Evolutionary conservation across 2,113 vertebrate genomes (phyloP).

Genomic region (Chaetura pelagica): DNA sequence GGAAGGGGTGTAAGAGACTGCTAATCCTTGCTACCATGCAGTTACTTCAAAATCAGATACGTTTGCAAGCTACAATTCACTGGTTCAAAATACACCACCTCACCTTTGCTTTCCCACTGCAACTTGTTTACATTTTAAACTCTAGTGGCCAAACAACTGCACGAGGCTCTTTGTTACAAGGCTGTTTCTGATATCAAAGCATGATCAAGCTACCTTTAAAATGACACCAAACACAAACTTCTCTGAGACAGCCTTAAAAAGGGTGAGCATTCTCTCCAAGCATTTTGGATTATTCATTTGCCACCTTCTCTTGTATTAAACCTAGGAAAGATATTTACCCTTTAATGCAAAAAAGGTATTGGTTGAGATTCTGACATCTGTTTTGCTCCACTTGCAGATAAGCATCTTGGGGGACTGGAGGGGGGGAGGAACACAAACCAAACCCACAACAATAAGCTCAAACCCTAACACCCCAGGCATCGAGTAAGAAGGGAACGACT

Average conservation of each 20-base stretch:
- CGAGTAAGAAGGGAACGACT: neutral
- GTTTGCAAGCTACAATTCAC: conserved; percentile 64
- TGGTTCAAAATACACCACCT: conserved; percentile 68
- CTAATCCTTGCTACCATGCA: conserved; percentile 89
- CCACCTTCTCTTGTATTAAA: conserved; percentile 13
- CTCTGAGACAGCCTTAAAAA: conserved; percentile 55
- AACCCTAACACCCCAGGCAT: conserved; percentile 17
- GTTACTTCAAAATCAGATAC: conserved; percentile 72
- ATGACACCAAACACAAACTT: conserved; percentile 64
- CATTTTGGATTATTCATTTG: conserved; percentile 26
- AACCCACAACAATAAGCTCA: neutral
- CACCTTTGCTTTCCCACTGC: conserved; percentile 80
- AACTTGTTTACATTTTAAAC: conserved; percentile 69
- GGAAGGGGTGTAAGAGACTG: conserved; percentile 68
- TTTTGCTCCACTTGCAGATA: conserved; percentile 14
- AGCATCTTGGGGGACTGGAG: neutral
- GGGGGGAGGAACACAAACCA: neutral
- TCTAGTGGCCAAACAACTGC: conserved; percentile 46
- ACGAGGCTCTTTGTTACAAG: conserved; percentile 72
- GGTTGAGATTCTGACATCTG: neutral
- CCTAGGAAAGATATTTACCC: conserved; percentile 41
- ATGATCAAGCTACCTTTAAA: conserved; percentile 57
- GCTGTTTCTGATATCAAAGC: conserved; percentile 78
- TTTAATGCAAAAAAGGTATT: conserved; percentile 39
- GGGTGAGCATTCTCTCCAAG: neutral